Evolutionary conservation across 2,888 invertebrate species (phyloP).

Genomic region (Aporophyla nigra): DNA sequence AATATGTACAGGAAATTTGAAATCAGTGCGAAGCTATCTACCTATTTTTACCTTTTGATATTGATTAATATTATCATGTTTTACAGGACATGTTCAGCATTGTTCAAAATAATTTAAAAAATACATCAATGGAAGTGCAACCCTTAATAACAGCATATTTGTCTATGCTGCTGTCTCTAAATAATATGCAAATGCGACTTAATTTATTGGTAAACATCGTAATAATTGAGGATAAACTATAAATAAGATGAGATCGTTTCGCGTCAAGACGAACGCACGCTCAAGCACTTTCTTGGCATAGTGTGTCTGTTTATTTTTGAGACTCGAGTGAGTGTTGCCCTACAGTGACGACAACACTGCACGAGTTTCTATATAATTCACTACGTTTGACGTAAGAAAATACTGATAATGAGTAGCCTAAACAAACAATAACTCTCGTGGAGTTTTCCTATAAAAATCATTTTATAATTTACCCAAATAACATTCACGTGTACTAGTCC

Average conservation of each 20-base stretch:
- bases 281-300: slow-evolving; percentile 81
- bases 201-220: slow-evolving; percentile 36
- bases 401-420: slow-evolving; percentile 16
- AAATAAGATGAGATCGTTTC: slow-evolving; percentile 69
- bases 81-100: neutral
- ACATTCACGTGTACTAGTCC: neutral
- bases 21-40: neutral
- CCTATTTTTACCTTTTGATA: neutral
- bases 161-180: neutral
- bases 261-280: slow-evolving; percentile 77
- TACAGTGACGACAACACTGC: slow-evolving; percentile 72
- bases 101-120: neutral
- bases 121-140: neutral
- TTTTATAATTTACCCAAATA: neutral
- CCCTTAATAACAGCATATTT: neutral
- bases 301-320: slow-evolving; percentile 84
- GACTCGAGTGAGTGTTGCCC: slow-evolving; percentile 70
- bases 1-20: neutral
- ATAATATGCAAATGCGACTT: slow-evolving; percentile 12
- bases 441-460: slow-evolving; percentile 32
- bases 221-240: slow-evolving; percentile 58
- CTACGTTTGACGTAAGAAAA: slow-evolving; percentile 53
- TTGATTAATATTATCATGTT: neutral
- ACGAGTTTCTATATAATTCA: slow-evolving; percentile 42
- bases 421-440: slow-evolving; percentile 21